Conservation (phyloP, 2,888 invertebrate species). For the Stratiomys singularior region DNA sequence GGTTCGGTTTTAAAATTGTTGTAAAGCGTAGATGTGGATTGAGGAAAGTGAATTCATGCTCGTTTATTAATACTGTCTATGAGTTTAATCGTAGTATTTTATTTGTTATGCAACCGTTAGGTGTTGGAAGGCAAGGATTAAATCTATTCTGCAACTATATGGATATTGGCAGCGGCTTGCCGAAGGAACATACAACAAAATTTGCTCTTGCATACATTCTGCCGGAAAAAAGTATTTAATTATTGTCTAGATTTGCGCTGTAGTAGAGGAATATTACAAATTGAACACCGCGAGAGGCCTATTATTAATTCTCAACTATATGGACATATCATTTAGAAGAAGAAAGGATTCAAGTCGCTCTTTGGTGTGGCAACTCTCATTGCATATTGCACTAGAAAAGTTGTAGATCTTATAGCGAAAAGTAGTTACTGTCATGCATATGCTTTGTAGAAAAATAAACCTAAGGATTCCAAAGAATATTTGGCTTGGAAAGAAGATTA, state of each 20-base stretch:
- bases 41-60: not conserved
- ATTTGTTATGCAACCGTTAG: not conserved
- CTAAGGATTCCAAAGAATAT: not conserved
- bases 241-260: no score
- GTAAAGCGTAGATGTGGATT: not conserved
- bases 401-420: not conserved
- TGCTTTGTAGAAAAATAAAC: not conserved
- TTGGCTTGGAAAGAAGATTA: not conserved
- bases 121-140: not conserved
- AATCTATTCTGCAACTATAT: not conserved
- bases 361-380: not conserved
- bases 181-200: not conserved
- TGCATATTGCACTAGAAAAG: not conserved
- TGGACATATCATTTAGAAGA: not conserved
- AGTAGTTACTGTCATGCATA: not conserved
- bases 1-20: not conserved
- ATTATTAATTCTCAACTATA: no score
- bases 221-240: not conserved
- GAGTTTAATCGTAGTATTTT: not conserved
- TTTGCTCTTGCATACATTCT: not conserved
- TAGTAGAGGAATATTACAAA: not conserved
- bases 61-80: not conserved
- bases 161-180: not conserved
- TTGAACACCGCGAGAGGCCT: not conserved
- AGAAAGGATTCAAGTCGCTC: not conserved